Conservation (phyloP, 2,888 invertebrate species). For the Choristoneura rosaceana region DNA sequence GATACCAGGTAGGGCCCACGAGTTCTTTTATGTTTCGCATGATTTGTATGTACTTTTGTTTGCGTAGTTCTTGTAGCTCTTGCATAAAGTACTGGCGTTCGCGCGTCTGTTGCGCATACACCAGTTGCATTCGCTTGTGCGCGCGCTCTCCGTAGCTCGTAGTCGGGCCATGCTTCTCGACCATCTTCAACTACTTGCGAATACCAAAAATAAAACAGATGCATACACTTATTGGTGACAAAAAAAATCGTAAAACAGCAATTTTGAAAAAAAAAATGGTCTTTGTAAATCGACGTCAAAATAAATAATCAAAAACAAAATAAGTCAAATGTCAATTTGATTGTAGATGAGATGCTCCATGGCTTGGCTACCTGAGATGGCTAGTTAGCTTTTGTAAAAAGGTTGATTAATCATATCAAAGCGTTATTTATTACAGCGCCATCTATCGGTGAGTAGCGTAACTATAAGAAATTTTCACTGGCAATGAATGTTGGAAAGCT, state of each 20-base stretch:
- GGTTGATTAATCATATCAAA: not conserved
- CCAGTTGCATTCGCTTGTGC: constrained; percentile 59
- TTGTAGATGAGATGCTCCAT: not conserved
- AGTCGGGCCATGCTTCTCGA: constrained; percentile 3
- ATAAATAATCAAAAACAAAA: constrained; percentile 6
- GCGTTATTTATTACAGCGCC: constrained; percentile 43
- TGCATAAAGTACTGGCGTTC: constrained; percentile 71
- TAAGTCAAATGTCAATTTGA: not conserved
- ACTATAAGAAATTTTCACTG: constrained; percentile 13
- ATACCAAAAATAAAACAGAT: not conserved
- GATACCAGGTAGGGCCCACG: constrained; percentile 76
- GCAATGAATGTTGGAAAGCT: not conserved
- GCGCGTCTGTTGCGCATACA: constrained; percentile 64
- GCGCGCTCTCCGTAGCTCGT: constrained; percentile 54
- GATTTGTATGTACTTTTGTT: constrained; percentile 52
- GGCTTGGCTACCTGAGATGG: not conserved
- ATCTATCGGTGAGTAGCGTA: constrained; percentile 53
- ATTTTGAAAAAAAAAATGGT: constrained; percentile 62
- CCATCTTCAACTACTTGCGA: constrained; percentile 10
- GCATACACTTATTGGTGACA: not conserved
- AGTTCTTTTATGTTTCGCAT: constrained; percentile 52
- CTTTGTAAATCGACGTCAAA: constrained; percentile 28
- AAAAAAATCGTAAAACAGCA: constrained; percentile 50
- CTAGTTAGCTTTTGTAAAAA: not conserved
- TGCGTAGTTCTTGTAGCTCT: constrained; percentile 67